Evolutionary conservation across 2,113 vertebrate species (phyloP).

Genomic region (Brachypteracias leptosomus): DNA sequence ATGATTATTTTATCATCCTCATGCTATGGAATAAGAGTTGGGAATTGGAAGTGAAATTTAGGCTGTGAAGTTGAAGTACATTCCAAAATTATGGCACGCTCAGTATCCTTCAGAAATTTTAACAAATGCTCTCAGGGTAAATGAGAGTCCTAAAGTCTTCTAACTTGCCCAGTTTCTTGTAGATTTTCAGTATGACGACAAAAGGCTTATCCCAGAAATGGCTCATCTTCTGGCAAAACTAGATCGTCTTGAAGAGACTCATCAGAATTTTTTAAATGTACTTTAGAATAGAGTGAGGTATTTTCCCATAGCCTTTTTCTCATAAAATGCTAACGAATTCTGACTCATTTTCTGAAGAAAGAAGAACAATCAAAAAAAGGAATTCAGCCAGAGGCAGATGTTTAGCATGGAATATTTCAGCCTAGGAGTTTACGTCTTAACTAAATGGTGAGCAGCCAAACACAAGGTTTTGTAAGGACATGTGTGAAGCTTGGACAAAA

Average conservation of each 20-base stretch:
- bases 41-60: neutral
- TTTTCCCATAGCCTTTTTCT: slow-evolving; percentile 42
- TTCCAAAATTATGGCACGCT: neutral
- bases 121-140: neutral
- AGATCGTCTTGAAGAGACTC: neutral
- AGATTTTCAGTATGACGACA: neutral
- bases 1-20: neutral
- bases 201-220: slow-evolving; percentile 4
- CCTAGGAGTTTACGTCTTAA: neutral
- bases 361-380: slow-evolving; percentile 23
- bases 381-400: slow-evolving; percentile 52
- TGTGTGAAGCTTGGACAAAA: neutral
- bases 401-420: slow-evolving; percentile 27
- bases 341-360: slow-evolving; percentile 49
- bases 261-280: neutral
- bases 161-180: neutral
- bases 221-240: slow-evolving; percentile 1
- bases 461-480: neutral
- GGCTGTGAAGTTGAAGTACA: neutral
- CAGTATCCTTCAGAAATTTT: neutral
- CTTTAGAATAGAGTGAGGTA: neutral
- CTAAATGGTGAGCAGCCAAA: neutral
- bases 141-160: neutral
- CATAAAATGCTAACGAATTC: slow-evolving; percentile 35
- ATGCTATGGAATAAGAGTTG: neutral